Conservation (phyloP, 2,888 invertebrate genomes). For the Actias luna region DNA sequence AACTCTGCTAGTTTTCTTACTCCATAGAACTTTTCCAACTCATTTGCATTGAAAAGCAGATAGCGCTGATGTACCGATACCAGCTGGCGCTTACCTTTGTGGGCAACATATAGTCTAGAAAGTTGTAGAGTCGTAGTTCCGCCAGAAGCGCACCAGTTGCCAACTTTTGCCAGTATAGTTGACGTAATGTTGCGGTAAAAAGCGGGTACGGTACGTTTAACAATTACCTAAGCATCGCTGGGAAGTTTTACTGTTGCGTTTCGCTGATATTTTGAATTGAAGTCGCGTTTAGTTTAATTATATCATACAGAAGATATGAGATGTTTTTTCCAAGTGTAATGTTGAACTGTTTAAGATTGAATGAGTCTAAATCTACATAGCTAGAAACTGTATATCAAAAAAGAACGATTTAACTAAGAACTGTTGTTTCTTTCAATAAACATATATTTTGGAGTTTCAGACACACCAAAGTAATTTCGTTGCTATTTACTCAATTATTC, state of each 20-base stretch:
- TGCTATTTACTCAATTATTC: too few species aligned
- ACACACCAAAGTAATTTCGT: too few species aligned
- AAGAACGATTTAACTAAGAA: too few species aligned
- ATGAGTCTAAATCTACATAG: not conserved
- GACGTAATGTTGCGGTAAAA: slow-evolving; percentile 77
- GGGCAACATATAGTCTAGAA: slow-evolving; percentile 73
- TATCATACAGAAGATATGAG: slow-evolving; percentile 18
- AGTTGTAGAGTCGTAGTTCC: slow-evolving; percentile 63
- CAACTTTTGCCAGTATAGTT: slow-evolving; percentile 68
- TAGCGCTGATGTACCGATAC: slow-evolving; percentile 75
- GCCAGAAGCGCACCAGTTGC: slow-evolving; percentile 60
- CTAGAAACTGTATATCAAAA: too few species aligned
- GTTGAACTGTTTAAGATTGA: not conserved
- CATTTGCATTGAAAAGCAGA: slow-evolving; percentile 82
- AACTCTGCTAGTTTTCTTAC: slow-evolving; percentile 69
- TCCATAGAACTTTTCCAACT: slow-evolving; percentile 76
- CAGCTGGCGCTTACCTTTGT: slow-evolving; percentile 70
- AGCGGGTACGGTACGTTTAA: slow-evolving; percentile 77
- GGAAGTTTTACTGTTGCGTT: slow-evolving; percentile 52
- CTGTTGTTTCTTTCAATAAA: too few species aligned
- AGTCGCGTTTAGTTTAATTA: slow-evolving; percentile 34
- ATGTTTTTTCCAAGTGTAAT: not conserved
- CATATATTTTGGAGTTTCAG: too few species aligned
- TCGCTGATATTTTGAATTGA: slow-evolving; percentile 58
- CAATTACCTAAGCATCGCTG: slow-evolving; percentile 77